Evolutionary conservation across 2,113 vertebrate species (phyloP).

Genomic region (Petroica traversi): DNA sequence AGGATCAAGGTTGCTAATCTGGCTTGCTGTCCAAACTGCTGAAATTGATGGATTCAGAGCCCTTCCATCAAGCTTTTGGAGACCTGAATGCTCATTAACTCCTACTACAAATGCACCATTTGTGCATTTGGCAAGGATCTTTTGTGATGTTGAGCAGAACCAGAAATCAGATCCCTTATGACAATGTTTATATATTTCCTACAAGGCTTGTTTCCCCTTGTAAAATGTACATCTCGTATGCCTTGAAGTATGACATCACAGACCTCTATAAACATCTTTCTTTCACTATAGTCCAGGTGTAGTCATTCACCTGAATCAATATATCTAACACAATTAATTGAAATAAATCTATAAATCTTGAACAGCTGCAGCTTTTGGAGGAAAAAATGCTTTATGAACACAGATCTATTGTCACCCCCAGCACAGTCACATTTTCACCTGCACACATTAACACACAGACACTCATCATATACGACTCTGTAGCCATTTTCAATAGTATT

Average conservation of each 20-base stretch:
- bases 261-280: neutral
- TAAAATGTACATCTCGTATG: neutral
- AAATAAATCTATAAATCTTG: slow-evolving; percentile 5
- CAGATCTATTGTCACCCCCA: slow-evolving; percentile 28
- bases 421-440: slow-evolving; percentile 67
- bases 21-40: neutral
- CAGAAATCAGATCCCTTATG: neutral
- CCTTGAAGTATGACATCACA: neutral
- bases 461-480: slow-evolving; percentile 52
- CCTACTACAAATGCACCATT: neutral
- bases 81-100: neutral
- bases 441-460: slow-evolving; percentile 20
- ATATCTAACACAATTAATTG: neutral
- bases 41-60: neutral
- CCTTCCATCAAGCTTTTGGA: neutral
- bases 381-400: slow-evolving; percentile 8
- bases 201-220: neutral
- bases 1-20: neutral
- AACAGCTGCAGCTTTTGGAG: neutral
- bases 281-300: neutral
- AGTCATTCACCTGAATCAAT: slow-evolving; percentile 25
- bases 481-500: slow-evolving; percentile 54
- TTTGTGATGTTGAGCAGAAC: slow-evolving; percentile 13
- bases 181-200: slow-evolving; percentile 29
- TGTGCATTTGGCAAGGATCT: neutral